Evolutionary conservation across 2,888 invertebrate species (phyloP).

Genomic region (Megalurothrips usitatus): DNA sequence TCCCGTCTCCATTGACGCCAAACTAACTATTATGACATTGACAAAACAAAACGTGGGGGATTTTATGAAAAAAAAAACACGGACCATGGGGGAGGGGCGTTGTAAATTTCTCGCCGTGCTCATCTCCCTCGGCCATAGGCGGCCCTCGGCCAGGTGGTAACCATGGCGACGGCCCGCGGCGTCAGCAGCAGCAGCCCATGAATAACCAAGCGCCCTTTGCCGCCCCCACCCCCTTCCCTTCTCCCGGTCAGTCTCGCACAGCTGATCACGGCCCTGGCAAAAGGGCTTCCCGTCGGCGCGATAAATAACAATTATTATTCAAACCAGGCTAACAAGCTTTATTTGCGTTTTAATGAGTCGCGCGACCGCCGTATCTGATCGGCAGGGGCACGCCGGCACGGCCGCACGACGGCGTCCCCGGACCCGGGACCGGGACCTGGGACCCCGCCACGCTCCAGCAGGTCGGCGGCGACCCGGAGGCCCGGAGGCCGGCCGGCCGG

Average conservation of each 20-base stretch:
- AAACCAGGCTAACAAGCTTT: slow-evolving; percentile 18
- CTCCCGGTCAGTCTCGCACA: too few species aligned
- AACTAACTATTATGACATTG: too few species aligned
- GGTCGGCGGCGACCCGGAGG: not conserved
- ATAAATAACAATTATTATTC: slow-evolving; percentile 20
- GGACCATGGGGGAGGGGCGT: not conserved
- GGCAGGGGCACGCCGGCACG: not conserved
- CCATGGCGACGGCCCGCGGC: not conserved
- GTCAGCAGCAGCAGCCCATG: not conserved
- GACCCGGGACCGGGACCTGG: too few species aligned
- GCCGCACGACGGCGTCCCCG: not conserved
- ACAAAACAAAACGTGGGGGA: too few species aligned
- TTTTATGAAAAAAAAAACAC: too few species aligned
- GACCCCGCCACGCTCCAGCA: not conserved
- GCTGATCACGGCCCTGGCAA: not conserved
- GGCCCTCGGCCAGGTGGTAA: too few species aligned
- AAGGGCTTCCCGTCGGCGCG: not conserved
- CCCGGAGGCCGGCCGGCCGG: not conserved
- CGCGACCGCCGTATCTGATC: not conserved
- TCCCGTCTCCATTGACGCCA: too few species aligned
- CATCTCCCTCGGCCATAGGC: not conserved
- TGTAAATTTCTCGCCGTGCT: not conserved
- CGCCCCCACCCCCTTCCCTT: not conserved
- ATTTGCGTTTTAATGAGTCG: slow-evolving; percentile 24
- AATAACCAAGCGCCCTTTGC: not conserved